A percentile compares a stretch with the other conserved stretches of the same genome.
Evolutionary conservation across 2,113 vertebrate genomes (phyloP).

Genomic region (Grallaria varia): DNA sequence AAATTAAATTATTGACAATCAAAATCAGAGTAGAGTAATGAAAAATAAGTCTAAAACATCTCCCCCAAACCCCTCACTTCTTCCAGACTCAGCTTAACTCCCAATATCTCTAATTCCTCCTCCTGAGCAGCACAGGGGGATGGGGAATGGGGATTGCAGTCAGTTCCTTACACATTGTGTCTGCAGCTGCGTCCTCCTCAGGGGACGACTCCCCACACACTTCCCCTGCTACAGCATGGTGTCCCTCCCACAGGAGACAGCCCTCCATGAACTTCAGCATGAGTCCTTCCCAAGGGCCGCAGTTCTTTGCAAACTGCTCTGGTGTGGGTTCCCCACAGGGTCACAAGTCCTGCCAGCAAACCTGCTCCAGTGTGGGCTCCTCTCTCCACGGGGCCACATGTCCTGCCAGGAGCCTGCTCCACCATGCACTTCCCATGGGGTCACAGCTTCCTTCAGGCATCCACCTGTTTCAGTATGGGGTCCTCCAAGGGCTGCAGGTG

Average conservation of each 20-base stretch:
- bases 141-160: neutral
- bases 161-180: accelerated
- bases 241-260: neutral
- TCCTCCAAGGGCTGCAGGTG: neutral
- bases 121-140: accelerated
- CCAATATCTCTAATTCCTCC: accelerated
- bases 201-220: neutral
- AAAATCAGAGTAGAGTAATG: neutral
- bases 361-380: accelerated
- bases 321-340: accelerated
- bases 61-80: too few relatives aligned
- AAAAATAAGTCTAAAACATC: neutral
- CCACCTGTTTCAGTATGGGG: accelerated
- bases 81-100: neutral
- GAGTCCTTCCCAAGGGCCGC: neutral
- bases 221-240: neutral
- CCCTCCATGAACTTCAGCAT: neutral
- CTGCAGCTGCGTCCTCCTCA: neutral
- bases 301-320: neutral
- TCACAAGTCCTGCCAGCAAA: neutral
- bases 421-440: accelerated
- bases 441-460: neutral
- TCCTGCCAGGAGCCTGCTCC: neutral
- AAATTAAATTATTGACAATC: neutral
- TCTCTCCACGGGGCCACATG: neutral